Percentiles rank a stretch among this genome's conserved stretches.
These are phyloP conservation scores for Tinamus major DNA, from an alignment of 2,797 vertebrate species.

Conservation along the genomic window DNA sequence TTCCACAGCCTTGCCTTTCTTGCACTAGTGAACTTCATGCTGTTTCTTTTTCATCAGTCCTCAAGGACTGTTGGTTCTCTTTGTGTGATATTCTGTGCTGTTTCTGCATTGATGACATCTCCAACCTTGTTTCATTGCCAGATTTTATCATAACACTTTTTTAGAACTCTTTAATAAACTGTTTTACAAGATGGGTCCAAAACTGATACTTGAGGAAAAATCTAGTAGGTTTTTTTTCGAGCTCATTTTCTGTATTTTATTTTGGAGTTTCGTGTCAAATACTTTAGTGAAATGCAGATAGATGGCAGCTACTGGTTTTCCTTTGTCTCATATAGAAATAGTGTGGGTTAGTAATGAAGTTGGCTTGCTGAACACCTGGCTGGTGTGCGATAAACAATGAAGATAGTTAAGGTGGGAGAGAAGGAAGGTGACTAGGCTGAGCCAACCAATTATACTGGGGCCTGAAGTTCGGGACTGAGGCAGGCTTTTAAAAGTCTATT, in stretches of 20 bases:
- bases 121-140: neutral
- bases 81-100: neutral
- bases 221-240: neutral
- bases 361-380: neutral
- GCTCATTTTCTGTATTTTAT: neutral
- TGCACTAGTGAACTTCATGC: neutral
- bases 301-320: neutral
- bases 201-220: neutral
- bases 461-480: neutral
- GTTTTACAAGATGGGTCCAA: neutral
- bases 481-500: neutral
- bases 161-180: no score
- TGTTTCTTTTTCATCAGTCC: neutral
- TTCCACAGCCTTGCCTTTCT: neutral
- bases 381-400: neutral
- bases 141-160: neutral
- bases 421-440: slow-evolving; percentile 4
- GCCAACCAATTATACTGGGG: neutral
- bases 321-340: neutral
- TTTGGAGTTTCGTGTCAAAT: neutral
- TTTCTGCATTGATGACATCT: neutral
- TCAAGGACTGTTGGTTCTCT: neutral
- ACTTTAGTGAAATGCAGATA: neutral
- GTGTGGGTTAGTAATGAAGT: neutral
- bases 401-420: neutral